Conservation (phyloP, 2,113 vertebrate species). For the Platysternon megacephalum region DNA sequence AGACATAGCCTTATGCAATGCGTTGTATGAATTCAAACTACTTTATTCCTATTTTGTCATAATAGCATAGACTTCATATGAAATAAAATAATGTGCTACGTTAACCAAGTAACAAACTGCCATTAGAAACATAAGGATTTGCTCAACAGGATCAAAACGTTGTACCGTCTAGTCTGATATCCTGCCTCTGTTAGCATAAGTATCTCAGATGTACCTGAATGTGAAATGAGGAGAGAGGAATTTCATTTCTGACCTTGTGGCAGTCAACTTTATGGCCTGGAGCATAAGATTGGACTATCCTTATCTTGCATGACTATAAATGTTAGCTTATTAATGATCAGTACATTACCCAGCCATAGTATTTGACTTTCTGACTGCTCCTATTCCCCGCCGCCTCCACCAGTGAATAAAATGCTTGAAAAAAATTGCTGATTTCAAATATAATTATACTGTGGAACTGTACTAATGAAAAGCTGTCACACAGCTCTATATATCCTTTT, state of each 20-base stretch:
- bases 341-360: not conserved
- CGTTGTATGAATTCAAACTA: too few species aligned
- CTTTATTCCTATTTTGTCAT: too few species aligned
- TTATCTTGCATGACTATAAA: not conserved
- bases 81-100: not conserved
- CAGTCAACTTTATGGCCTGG: not conserved
- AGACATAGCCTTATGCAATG: too few species aligned
- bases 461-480: not conserved
- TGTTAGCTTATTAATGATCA: not conserved
- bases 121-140: not conserved
- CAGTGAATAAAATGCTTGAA: not conserved
- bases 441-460: not conserved
- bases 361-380: not conserved
- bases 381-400: not conserved
- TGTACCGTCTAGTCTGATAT: not conserved
- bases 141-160: not conserved
- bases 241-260: not conserved
- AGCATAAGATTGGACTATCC: not conserved
- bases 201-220: not conserved
- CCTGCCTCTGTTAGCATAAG: not conserved
- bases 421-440: not conserved
- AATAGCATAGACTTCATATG: too few species aligned
- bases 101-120: not conserved
- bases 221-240: not conserved
- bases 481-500: not conserved